Percentiles rank a stretch among this genome's conserved stretches.
Conservation (phyloP, 2,113 vertebrate genomes). For the Sprattus sprattus region DNA sequence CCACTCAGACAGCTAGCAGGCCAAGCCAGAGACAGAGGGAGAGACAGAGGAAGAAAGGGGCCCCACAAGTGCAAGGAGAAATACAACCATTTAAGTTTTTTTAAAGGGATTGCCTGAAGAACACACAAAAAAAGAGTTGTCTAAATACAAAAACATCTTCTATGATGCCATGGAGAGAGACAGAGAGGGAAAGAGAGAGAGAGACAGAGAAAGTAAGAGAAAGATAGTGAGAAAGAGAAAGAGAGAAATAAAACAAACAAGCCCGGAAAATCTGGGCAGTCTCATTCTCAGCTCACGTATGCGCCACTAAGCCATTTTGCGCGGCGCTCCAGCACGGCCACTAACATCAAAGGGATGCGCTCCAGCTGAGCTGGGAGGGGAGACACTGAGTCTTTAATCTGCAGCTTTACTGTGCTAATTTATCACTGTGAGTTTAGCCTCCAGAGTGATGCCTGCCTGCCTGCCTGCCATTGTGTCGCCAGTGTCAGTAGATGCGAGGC, state of each 20-base stretch:
- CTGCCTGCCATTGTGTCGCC: conserved; percentile 27
- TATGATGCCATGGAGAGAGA: not conserved
- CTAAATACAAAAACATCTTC: not conserved
- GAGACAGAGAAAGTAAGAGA: not conserved
- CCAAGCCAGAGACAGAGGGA: not conserved
- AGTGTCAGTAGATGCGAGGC: conserved; percentile 38
- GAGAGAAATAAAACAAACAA: not conserved
- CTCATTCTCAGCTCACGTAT: conserved; percentile 19
- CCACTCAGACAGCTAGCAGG: not conserved
- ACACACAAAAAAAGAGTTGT: not conserved
- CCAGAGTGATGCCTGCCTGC: conserved; percentile 10
- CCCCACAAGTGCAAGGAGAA: conserved; percentile 9
- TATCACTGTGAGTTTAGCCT: conserved; percentile 29
- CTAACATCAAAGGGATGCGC: conserved; percentile 48
- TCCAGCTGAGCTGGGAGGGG: conserved; percentile 16
- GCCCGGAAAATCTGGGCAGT: not conserved
- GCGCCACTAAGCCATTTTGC: conserved; percentile 31
- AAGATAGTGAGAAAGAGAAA: not conserved
- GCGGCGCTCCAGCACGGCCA: not conserved
- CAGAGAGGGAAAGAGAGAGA: not conserved
- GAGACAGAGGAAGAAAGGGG: not conserved
- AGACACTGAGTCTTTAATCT: conserved; percentile 50
- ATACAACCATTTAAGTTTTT: not conserved
- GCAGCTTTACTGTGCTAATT: conserved; percentile 38
- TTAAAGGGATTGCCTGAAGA: not conserved